Evolutionary conservation across 2,888 invertebrate genomes (phyloP), one percentile per base, ranked within the genome.

Genomic region (Melanophora roralis): DNA sequence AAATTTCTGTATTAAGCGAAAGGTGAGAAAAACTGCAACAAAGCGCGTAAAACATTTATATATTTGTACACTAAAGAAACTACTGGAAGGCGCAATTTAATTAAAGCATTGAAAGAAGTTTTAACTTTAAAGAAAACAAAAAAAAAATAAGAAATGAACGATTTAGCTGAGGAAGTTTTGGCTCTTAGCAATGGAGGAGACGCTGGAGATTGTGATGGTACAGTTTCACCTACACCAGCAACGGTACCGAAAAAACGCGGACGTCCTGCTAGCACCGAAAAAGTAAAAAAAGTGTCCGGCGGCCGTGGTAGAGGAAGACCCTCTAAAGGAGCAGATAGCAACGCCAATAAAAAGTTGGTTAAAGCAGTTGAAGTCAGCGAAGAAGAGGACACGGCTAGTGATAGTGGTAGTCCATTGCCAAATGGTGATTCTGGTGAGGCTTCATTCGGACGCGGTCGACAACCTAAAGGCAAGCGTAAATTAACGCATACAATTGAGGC

Each of bases 191-290:
- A 53, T 19, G 81, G 62, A 1, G 82, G 65, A 19, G 82, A 82
- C 19, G 16, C 12, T 32, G 72, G 60, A 6, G 80, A 76, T 0
- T 62, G 62, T 43, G 82, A 80, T 19, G 81, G 75, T 51, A 71
- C 59, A 49, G 69, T 57, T 62, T 67, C 83, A 0, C 51, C 67
- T 9, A 40, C 78, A 16, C 74, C 83, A n/a, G 78, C 49, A 16
- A 73, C 81, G 7, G 81, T 84, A 53, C 86, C 85, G 4, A 86
- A 86, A 81, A 88, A 87, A 53, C 86, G 87, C 40, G 87, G 87
- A 12, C 86, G 87, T 21, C 86, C 87, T 6, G 12, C 85, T 4
- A 84, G 85, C 62, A 64, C 75, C 7, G 83, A 84, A 19, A 82
- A 82, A 45, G 75, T 71, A 16, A 78, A 81, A 65, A 81, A 76